Percentiles rank a stretch among this genome's conserved stretches.
These are phyloP conservation scores for Capreolus pygargus DNA, from an alignment of 2,113 vertebrate genomes.

Conservation along the genomic window DNA sequence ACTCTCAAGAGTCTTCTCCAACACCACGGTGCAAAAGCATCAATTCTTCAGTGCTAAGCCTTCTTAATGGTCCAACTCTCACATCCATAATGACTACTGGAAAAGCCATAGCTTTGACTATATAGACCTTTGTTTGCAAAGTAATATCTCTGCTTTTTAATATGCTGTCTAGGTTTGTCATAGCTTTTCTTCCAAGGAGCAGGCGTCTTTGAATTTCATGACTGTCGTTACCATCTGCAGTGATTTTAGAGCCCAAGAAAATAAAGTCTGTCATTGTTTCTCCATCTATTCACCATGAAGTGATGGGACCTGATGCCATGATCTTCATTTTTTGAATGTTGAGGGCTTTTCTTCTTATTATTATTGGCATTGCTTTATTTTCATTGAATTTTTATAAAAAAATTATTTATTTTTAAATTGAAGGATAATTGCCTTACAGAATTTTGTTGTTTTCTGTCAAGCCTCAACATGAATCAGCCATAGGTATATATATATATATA, in stretches of 20 bases:
- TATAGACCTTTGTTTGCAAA: neutral
- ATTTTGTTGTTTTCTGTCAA: neutral
- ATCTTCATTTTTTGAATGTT: neutral
- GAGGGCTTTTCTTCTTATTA: neutral
- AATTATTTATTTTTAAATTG: neutral
- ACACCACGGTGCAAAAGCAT: neutral
- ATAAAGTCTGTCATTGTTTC: neutral
- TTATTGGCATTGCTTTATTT: neutral
- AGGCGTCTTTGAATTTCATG: neutral
- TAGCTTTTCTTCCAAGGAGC: neutral
- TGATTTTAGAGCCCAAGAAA: neutral
- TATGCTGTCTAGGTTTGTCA: neutral
- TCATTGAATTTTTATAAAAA: neutral
- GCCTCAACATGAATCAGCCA: neutral
- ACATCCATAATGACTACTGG: neutral
- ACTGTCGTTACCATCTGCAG: neutral
- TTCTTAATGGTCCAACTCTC: neutral
- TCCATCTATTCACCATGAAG: neutral
- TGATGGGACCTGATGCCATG: neutral
- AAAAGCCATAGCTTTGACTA: neutral
- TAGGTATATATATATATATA: neutral
- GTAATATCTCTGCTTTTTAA: neutral
- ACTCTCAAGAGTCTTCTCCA: neutral
- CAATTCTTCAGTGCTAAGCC: neutral
- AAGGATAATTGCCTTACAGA: neutral